A percentile compares a stretch with the other conserved stretches of the same genome.
phyloP scores from a whole-genome alignment of 35 echinoderm and acorn worm genomes.

The Lytechinus pictus region DNA sequence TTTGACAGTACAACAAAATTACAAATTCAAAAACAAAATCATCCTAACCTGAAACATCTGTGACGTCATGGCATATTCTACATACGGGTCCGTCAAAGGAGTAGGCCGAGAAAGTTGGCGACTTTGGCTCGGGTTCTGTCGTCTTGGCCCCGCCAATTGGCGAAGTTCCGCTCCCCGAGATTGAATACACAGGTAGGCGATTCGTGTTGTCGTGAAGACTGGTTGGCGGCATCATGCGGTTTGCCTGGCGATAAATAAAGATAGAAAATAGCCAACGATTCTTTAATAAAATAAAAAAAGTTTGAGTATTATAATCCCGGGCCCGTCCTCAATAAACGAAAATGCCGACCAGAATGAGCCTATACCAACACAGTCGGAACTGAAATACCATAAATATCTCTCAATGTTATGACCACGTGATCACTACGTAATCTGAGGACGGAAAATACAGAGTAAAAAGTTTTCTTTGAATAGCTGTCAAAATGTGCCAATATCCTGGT shows the following conservation, averaged over 20 bases:
- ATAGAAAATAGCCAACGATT: neutral
- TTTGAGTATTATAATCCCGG: neutral
- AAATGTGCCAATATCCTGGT: neutral
- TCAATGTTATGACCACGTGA: constrained; percentile 3
- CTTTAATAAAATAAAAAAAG: neutral
- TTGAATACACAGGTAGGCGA: constrained; percentile 1
- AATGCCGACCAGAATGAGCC: neutral
- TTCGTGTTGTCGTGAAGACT: neutral
- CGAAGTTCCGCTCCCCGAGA: neutral
- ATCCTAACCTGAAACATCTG: constrained; percentile 44
- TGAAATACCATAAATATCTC: neutral
- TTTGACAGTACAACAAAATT: too few species aligned
- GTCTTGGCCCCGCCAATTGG: neutral
- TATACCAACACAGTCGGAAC: neutral
- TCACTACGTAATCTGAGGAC: neutral
- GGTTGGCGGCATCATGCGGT: constrained; percentile 40
- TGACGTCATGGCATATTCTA: constrained; percentile 74
- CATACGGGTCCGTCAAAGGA: constrained; percentile 64
- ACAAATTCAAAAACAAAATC: neutral
- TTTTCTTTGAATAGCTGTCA: neutral
- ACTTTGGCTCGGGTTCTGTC: neutral
- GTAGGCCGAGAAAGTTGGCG: constrained; percentile 22
- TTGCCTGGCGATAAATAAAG: constrained; percentile 20
- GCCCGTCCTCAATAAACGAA: neutral
- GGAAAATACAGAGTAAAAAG: neutral